A percentile compares a stretch with the other conserved stretches of the same genome.
phyloP scores from a whole-genome alignment of 2,888 invertebrate genomes.

The Odontocolon sp. region DNA sequence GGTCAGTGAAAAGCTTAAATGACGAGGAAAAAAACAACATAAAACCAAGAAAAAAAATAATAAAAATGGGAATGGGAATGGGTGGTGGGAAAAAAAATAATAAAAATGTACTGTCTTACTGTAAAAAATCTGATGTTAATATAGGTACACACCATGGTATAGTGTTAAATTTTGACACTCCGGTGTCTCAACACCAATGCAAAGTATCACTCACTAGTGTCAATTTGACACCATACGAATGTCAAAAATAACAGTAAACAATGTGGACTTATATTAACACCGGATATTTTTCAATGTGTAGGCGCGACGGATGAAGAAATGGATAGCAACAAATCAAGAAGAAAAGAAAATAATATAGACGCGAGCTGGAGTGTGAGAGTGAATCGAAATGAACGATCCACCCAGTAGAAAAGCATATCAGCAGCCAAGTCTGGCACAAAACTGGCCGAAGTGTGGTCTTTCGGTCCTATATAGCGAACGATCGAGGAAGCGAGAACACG shows the following conservation, averaged over 20 bases:
- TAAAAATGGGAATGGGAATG: no score
- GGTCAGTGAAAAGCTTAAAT: constrained; percentile 19
- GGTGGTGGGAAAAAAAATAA: no score
- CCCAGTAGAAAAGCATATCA: constrained; percentile 43
- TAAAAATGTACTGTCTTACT: no score
- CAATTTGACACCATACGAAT: no score
- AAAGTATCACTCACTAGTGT: no score
- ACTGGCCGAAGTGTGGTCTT: constrained; percentile 6
- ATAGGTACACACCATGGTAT: no score
- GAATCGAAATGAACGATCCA: constrained; percentile 29
- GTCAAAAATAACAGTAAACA: neutral
- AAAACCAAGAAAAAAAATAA: no score
- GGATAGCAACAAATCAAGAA: constrained; percentile 16
- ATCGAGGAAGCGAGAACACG: constrained; percentile 35
- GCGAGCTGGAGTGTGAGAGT: neutral
- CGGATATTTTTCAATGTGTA: neutral
- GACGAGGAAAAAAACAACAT: neutral
- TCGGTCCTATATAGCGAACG: no score
- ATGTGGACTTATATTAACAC: no score
- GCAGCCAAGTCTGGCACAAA: constrained; percentile 43
- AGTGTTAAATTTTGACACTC: no score
- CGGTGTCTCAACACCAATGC: no score
- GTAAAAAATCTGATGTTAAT: no score
- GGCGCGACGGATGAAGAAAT: neutral
- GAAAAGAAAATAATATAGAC: neutral